These are phyloP conservation scores for Aphaenogaster rudis DNA, from an alignment of 1,140 invertebrate genomes.

Conservation along the genomic window DNA sequence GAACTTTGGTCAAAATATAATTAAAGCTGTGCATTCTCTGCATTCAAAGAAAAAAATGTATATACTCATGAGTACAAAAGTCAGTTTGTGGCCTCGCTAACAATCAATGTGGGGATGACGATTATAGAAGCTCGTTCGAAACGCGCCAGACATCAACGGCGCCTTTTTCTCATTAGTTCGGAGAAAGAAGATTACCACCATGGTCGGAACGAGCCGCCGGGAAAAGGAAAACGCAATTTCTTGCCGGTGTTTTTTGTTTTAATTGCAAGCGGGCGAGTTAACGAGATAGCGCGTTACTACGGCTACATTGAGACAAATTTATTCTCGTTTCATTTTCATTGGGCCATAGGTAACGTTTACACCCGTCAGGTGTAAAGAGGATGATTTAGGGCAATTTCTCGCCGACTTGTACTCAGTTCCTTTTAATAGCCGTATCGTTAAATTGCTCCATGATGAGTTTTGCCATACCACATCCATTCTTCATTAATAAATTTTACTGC, in stretches of 20 bases:
- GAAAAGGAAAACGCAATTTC: conserved; percentile 67
- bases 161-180: conserved; percentile 65
- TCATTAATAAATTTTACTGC: background rate
- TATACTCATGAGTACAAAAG: background rate
- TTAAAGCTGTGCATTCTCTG: background rate
- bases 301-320: conserved; percentile 42
- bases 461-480: background rate
- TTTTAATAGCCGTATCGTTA: conserved; percentile 9
- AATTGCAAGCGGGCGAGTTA: conserved; percentile 67
- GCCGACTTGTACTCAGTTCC: background rate
- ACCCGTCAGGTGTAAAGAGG: conserved; percentile 20
- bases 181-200: conserved; percentile 57
- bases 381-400: conserved; percentile 28
- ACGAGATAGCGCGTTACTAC: conserved; percentile 61
- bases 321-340: conserved; percentile 64
- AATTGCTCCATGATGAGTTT: background rate
- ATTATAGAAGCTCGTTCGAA: conserved; percentile 36
- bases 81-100: background rate
- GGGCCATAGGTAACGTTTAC: conserved; percentile 48
- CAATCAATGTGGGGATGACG: conserved; percentile 26
- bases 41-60: background rate
- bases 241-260: conserved; percentile 68
- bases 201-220: background rate
- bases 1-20: background rate
- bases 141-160: conserved; percentile 16